Conservation (phyloP, 1,140 invertebrate genomes). For the Drosophila kepulauana region DNA sequence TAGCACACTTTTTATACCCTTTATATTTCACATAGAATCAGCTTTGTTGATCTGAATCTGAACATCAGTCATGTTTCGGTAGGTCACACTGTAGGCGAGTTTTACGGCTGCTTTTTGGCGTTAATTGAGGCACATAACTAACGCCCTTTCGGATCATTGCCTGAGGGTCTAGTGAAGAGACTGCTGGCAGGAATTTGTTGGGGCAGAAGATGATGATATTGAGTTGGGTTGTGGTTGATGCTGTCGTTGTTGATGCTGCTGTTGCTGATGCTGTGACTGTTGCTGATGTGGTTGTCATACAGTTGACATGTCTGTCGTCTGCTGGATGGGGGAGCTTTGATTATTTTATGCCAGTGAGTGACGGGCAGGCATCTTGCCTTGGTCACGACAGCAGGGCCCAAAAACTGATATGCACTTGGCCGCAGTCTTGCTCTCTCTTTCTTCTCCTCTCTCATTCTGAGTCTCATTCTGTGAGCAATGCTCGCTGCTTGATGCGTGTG, state of each 20-base stretch:
- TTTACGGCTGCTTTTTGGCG: slow-evolving; percentile 39
- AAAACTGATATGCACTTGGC: slow-evolving; percentile 8
- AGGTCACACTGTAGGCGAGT: background rate
- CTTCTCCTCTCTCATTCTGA: background rate
- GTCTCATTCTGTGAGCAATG: background rate
- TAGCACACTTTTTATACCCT: too few species aligned
- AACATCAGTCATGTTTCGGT: background rate
- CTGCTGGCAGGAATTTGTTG: slow-evolving; percentile 48
- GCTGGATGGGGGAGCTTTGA: slow-evolving; percentile 57
- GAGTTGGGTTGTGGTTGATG: background rate
- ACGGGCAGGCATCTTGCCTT: slow-evolving; percentile 20
- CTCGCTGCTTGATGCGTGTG: slow-evolving; percentile 39
- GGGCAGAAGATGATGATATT: background rate
- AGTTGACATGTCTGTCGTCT: slow-evolving; percentile 72
- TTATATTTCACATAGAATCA: too few species aligned
- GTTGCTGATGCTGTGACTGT: slow-evolving; percentile 12
- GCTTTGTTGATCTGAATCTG: background rate
- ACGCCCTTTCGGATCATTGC: slow-evolving; percentile 49
- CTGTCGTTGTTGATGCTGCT: background rate
- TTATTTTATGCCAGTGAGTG: slow-evolving; percentile 72
- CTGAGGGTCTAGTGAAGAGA: slow-evolving; percentile 21
- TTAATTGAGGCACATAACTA: slow-evolving; percentile 72
- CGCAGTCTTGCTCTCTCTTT: background rate
- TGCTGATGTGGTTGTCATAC: slow-evolving; percentile 81
- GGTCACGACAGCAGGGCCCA: slow-evolving; percentile 32